phyloP scores from a whole-genome alignment of 2,797 vertebrate genomes.

The Ceyx erithaca region DNA sequence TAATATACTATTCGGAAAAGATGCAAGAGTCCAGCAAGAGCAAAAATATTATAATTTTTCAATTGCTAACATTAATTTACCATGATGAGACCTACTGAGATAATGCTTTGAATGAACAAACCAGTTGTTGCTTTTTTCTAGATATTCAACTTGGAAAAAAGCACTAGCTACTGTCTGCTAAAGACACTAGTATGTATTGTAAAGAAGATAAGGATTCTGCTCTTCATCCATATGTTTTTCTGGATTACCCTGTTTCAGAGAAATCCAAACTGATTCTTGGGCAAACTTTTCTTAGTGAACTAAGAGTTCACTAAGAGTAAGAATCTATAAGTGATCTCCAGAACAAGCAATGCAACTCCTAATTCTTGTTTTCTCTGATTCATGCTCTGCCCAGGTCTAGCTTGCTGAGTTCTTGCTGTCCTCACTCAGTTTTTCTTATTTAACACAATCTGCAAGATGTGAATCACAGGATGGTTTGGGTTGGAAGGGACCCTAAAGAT shows the following conservation, averaged over 20 bases:
- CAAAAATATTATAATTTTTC: background rate
- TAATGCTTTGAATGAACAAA: background rate
- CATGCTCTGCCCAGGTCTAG: background rate
- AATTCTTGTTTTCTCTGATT: background rate
- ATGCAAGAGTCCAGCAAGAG: background rate
- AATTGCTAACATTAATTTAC: background rate
- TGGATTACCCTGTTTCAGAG: background rate
- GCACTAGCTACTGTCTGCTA: background rate
- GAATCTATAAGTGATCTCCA: background rate
- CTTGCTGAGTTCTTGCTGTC: background rate
- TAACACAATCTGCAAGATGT: too few relatives aligned
- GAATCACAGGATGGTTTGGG: too few relatives aligned
- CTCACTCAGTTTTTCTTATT: background rate
- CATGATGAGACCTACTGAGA: background rate
- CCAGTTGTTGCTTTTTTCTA: background rate
- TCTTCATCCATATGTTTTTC: background rate
- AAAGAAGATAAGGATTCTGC: background rate
- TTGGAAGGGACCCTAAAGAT: too few relatives aligned
- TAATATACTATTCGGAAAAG: background rate
- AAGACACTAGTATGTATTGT: background rate
- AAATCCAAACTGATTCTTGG: background rate
- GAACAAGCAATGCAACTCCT: background rate
- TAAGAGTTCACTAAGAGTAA: too few relatives aligned
- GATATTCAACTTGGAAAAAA: background rate
- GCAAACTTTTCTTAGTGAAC: background rate